phyloP scores from a whole-genome alignment of 2,888 invertebrate genomes.

The Tuberolachnus salignus region DNA sequence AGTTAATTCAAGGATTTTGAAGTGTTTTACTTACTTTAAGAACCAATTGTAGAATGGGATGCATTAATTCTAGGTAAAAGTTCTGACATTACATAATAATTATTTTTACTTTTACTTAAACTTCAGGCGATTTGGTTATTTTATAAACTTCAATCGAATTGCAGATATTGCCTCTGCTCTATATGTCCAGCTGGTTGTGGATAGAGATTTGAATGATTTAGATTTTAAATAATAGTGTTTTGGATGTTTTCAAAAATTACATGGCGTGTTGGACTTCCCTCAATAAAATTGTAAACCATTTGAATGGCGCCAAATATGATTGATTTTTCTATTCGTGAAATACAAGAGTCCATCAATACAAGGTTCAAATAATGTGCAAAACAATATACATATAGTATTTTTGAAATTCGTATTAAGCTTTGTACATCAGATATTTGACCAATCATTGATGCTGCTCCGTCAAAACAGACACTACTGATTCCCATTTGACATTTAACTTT shows the following conservation, averaged over 20 bases:
- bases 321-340: too few relatives aligned
- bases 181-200: slow-evolving; percentile 3
- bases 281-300: too few relatives aligned
- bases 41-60: slow-evolving; percentile 18
- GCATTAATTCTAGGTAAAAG: slow-evolving; percentile 5
- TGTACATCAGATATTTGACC: too few relatives aligned
- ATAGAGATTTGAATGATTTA: background rate
- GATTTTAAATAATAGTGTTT: slow-evolving; percentile 64
- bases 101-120: too few relatives aligned
- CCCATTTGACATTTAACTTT: too few relatives aligned
- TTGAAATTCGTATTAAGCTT: too few relatives aligned
- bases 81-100: background rate
- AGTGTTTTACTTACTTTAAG: slow-evolving; percentile 21
- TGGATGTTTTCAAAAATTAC: slow-evolving; percentile 69
- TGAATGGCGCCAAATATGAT: too few relatives aligned
- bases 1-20: slow-evolving; percentile 3
- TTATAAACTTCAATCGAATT: slow-evolving; percentile 12
- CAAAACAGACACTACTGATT: too few relatives aligned
- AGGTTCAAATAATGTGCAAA: background rate
- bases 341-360: too few relatives aligned
- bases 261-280: slow-evolving; percentile 41
- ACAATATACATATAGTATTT: too few relatives aligned
- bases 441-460: too few relatives aligned
- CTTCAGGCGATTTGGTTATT: background rate
- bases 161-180: slow-evolving; percentile 20